Percentiles rank a stretch among this genome's conserved stretches.
Evolutionary conservation across 2,113 vertebrate species (phyloP).

Genomic region (Hucho hucho): DNA sequence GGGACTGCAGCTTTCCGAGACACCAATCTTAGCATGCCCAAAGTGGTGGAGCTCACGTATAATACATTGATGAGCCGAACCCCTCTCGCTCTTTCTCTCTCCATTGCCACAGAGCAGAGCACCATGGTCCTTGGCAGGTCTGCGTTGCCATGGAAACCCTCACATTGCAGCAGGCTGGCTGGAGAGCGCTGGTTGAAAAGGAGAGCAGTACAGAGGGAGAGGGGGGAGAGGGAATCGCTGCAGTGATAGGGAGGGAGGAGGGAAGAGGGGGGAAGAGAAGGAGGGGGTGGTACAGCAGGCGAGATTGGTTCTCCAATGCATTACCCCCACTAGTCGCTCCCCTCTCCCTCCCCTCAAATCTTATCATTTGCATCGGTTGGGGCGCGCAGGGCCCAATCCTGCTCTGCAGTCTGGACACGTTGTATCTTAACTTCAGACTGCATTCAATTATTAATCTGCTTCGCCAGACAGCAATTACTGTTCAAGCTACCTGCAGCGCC

Average conservation of each 20-base stretch:
- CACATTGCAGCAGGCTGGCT: constrained; percentile 67
- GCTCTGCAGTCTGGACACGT: constrained; percentile 78
- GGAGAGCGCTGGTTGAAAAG: constrained; percentile 59
- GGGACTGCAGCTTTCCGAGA: constrained; percentile 1
- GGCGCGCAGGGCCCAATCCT: constrained; percentile 54
- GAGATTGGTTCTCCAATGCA: constrained; percentile 61
- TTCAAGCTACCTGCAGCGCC: constrained; percentile 13
- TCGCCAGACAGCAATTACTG: constrained; percentile 29
- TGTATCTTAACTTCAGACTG: constrained; percentile 75
- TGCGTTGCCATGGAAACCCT: constrained; percentile 64
- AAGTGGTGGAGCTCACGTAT: background rate
- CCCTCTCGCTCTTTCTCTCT: background rate
- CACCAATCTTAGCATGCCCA: background rate
- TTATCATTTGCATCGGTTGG: constrained; percentile 60
- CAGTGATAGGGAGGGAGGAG: background rate
- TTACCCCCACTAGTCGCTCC: constrained; percentile 27
- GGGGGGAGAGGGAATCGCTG: background rate
- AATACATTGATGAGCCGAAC: constrained; percentile 49
- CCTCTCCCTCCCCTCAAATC: constrained; percentile 17
- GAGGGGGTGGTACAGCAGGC: background rate
- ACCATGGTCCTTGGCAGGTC: constrained; percentile 53
- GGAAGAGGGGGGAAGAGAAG: background rate
- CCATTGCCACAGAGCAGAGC: constrained; percentile 28
- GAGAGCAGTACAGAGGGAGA: constrained; percentile 14
- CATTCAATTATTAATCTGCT: constrained; percentile 77